phyloP scores from a whole-genome alignment of 2,888 invertebrate genomes.

The Metallyticus violacea region DNA sequence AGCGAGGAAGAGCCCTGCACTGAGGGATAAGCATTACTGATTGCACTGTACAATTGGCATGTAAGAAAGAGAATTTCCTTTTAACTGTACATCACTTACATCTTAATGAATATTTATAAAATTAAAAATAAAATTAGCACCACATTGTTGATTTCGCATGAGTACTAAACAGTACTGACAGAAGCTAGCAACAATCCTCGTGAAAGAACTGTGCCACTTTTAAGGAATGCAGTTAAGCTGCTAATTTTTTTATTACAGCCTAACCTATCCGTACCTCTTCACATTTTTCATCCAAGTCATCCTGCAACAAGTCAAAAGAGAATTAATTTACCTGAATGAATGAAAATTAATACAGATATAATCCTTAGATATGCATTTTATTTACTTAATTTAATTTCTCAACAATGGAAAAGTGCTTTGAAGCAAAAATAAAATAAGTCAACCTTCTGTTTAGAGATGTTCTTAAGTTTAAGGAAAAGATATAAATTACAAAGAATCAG shows the following conservation, averaged over 20 bases:
- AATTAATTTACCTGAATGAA: too few species aligned
- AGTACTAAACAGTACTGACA: constrained; percentile 28
- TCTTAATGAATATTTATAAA: background rate
- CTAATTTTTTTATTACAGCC: background rate
- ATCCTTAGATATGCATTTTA: too few species aligned
- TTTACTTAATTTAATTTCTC: too few species aligned
- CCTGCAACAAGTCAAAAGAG: constrained; percentile 52
- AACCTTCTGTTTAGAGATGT: too few species aligned
- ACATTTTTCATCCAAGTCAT: constrained; percentile 76
- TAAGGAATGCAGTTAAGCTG: background rate
- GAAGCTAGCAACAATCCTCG: background rate
- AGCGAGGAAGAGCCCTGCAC: too few species aligned
- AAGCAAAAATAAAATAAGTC: too few species aligned
- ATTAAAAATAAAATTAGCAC: constrained; percentile 14
- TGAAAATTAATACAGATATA: too few species aligned
- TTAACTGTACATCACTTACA: background rate
- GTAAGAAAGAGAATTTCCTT: background rate
- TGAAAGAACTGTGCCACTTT: background rate
- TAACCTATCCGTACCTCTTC: constrained; percentile 62
- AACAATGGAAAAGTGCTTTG: too few species aligned
- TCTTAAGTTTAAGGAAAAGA: too few species aligned
- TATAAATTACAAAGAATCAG: too few species aligned
- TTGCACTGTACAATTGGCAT: too few species aligned
- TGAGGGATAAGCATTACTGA: too few species aligned
- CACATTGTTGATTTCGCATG: constrained; percentile 14